These are phyloP conservation scores for Cranoglanis bouderius DNA, from an alignment of 2,113 vertebrate genomes.

Conservation along the genomic window DNA sequence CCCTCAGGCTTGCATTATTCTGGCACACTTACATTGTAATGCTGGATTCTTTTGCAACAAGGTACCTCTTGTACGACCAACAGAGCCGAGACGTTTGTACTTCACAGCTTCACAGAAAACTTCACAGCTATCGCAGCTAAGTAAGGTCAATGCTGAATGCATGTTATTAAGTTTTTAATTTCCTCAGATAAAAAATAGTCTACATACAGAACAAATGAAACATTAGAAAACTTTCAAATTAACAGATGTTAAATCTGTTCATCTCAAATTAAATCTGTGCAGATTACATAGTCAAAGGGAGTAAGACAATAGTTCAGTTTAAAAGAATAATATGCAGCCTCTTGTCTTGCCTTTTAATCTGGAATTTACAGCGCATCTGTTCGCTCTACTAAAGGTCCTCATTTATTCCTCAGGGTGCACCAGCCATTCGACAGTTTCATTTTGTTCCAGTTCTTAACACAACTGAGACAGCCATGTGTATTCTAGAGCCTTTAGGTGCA, in stretches of 20 bases:
- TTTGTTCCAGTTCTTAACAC: background rate
- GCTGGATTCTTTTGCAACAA: background rate
- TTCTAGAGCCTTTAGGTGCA: background rate
- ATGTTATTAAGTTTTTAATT: background rate
- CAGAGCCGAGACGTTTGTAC: background rate
- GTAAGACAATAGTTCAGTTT: background rate
- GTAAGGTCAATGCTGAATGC: background rate
- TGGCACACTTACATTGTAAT: background rate
- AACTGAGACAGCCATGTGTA: background rate
- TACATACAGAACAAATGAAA: slow-evolving; percentile 10
- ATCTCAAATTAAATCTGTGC: background rate
- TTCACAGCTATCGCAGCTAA: background rate
- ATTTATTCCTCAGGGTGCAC: background rate
- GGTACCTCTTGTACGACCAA: too few relatives aligned
- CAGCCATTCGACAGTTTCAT: background rate
- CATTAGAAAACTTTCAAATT: background rate
- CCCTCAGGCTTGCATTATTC: background rate
- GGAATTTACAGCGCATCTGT: background rate
- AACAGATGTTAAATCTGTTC: background rate
- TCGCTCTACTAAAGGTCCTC: background rate
- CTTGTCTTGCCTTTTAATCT: background rate
- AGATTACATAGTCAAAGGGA: background rate
- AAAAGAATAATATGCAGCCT: background rate
- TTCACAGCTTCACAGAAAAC: background rate
- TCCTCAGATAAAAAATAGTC: background rate